Conservation (phyloP, 2,888 invertebrate genomes). For the Hirtodrosophila duncani region DNA sequence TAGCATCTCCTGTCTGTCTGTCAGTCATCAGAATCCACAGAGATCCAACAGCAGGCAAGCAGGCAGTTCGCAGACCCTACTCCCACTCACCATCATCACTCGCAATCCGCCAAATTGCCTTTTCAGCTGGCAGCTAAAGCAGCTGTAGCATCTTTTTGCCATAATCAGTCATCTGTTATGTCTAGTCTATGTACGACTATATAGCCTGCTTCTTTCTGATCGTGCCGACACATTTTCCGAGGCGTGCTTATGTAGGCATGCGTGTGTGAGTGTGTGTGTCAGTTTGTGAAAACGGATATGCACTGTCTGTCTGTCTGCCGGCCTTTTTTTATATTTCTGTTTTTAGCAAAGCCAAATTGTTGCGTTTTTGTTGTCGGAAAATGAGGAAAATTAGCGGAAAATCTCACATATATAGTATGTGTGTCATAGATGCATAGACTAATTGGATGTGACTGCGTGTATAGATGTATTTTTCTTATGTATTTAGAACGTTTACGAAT, state of each 20-base stretch:
- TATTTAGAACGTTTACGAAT: too few relatives aligned
- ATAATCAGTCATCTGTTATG: constrained; percentile 24
- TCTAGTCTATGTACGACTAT: too few relatives aligned
- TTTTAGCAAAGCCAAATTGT: constrained; percentile 14
- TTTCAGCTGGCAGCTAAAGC: too few relatives aligned
- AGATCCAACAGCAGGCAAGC: too few relatives aligned
- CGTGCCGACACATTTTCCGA: constrained; percentile 41
- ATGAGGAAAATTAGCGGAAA: constrained; percentile 66
- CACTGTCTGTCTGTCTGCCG: constrained; percentile 30
- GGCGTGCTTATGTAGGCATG: constrained; percentile 24
- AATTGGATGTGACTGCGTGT: constrained; percentile 46
- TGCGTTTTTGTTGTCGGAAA: constrained; percentile 42
- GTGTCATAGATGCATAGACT: constrained; percentile 51
- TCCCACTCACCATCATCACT: neutral
- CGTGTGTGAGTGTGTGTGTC: constrained; percentile 5
- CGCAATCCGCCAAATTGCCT: too few relatives aligned
- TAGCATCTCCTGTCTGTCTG: constrained; percentile 60
- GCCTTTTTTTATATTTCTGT: constrained; percentile 2
- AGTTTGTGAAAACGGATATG: constrained; percentile 60
- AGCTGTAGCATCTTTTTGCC: constrained; percentile 3
- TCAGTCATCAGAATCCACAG: constrained; percentile 6
- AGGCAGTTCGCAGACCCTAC: too few relatives aligned
- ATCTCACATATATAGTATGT: constrained; percentile 45
- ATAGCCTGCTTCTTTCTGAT: too few relatives aligned
- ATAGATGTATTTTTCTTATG: constrained; percentile 16